Evolutionary conservation across 1,140 invertebrate species (phyloP).

Genomic region (Caenorhabditis tropicalis): DNA sequence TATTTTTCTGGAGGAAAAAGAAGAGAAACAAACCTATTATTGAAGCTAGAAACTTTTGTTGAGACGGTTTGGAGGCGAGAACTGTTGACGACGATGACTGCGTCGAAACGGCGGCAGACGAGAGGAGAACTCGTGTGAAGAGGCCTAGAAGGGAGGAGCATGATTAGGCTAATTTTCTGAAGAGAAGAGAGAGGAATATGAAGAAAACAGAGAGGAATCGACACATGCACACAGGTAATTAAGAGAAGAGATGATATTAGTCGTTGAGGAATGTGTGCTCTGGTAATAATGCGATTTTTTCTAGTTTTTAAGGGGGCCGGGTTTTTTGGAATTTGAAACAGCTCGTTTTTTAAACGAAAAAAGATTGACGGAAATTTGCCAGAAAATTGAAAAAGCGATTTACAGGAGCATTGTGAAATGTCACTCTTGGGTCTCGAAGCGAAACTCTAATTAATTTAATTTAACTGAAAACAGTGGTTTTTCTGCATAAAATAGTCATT

Average conservation of each 20-base stretch:
- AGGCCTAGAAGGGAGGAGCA: not conserved
- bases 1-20: not conserved
- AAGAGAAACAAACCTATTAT: constrained; percentile 24
- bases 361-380: no score
- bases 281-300: no score
- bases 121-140: not conserved
- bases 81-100: not conserved
- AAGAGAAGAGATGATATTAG: not conserved
- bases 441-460: no score
- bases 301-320: no score
- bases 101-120: not conserved
- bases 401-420: no score
- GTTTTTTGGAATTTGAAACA: no score
- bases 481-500: no score
- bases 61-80: not conserved
- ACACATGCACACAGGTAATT: not conserved
- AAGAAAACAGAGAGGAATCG: not conserved
- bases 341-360: no score
- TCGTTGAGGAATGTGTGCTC: no score
- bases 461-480: no score
- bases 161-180: not conserved
- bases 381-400: no score
- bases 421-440: no score
- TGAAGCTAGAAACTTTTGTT: constrained; percentile 12
- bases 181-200: not conserved